Evolutionary conservation across 2,113 vertebrate species (phyloP).

Genomic region (Chaenogobius annularis): DNA sequence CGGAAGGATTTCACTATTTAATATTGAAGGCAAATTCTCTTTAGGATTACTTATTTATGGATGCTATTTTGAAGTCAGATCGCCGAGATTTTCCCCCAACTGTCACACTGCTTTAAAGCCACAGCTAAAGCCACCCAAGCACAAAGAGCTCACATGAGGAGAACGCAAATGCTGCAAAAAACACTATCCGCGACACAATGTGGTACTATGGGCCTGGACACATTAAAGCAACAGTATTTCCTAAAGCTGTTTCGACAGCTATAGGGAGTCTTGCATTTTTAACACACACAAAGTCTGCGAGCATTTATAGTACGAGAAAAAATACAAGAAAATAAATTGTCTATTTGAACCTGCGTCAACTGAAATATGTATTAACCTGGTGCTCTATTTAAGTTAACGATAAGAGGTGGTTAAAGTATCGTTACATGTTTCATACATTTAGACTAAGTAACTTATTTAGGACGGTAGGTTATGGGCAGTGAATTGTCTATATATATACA

Average conservation of each 20-base stretch:
- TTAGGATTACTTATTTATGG: constrained; percentile 33
- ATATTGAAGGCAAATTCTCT: constrained; percentile 27
- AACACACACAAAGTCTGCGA: neutral
- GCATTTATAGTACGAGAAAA: too few species aligned
- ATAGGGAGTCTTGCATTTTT: neutral
- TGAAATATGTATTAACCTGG: neutral
- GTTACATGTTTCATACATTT: too few species aligned
- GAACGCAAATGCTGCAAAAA: neutral
- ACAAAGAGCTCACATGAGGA: neutral
- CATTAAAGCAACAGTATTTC: neutral
- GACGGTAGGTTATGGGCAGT: too few species aligned
- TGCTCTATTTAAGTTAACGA: too few species aligned
- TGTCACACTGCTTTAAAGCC: neutral
- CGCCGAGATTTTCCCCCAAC: neutral
- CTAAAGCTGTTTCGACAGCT: neutral
- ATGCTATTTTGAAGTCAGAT: constrained; percentile 25
- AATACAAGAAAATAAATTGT: neutral
- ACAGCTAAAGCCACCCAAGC: neutral
- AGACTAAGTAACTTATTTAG: too few species aligned
- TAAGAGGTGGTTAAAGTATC: too few species aligned
- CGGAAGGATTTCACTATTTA: constrained; percentile 37
- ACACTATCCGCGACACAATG: neutral
- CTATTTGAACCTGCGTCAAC: neutral
- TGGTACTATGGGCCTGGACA: neutral
- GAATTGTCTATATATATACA: too few species aligned